Base-by-base conservation (phyloP, 2,888 invertebrate genomes). In the Thera obeliscata region DNA sequence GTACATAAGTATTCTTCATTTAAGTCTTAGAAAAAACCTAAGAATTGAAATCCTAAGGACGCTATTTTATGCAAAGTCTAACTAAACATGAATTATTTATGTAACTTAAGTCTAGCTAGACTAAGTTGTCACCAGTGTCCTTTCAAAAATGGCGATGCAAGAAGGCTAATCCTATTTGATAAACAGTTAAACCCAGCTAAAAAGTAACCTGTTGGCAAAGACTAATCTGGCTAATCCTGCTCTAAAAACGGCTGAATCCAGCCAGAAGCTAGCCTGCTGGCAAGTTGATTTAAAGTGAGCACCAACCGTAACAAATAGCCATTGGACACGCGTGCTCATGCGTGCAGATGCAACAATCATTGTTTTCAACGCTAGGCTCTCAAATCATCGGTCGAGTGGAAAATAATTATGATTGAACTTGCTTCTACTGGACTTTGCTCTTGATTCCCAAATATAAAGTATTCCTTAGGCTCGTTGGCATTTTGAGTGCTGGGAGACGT, bases 281-380 rank as follows among this genome's bases (percentile, higher is more conserved):
- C 43, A 61, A 48, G 43, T 22, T 66, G 68, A 74, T 76, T 77
- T 80, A 75, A 74, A 77, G 69, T 54, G 62, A 48, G 46, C 76
- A 72, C 62, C 59, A 67, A 73, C 75, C 82, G 81, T 80, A 71
- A 76, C 81, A 69, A 77, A 76, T 72, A 43, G 36, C 11, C 41
- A 78, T 79, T 82, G 70, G 79, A 77, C 74, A 72, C 73, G 77
- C 79, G 75, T 78, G 74, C 74, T 80, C 77, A 76, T 75, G 80
- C 80, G 77, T 75, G 72, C 70, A 64, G 46, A 71, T 66, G 52
- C 59, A 49, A 54, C 35, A 71, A 64, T 58, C 65, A 69, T 64
- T 68, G 73, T 74, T 78, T 78, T 71, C 73, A 76, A 78, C 71
- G 74, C 71, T 74, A 66, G 72, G 71, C 75, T 71, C 69, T 71